Base-by-base conservation (phyloP, 1,140 invertebrate genomes). In the Bombus vancouverensis region DNA sequence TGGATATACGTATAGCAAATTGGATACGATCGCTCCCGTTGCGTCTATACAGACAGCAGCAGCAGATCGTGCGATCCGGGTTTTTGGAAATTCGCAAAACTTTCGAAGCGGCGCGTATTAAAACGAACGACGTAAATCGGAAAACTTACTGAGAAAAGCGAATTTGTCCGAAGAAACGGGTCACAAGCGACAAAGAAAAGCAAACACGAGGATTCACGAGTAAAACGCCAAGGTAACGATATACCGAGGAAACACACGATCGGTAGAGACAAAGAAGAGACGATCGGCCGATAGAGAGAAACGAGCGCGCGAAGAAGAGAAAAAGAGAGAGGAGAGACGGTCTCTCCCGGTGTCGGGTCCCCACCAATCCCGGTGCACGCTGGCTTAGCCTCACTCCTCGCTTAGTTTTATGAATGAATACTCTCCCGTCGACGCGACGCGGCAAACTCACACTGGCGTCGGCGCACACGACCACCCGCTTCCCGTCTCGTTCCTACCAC, bases 381-480 rank as follows among this genome's bases (percentile, higher is more conserved):
- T 89, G 87, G 91, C 89, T 90, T 85, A 84, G 85, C 72, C 88
- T 93, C 93, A 72, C 89, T 91, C 82, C 80, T 86, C 90, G 85
- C 71, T 91, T 68, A 88, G 90, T 93, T 95, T 95, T 93, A 95
- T 95, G 94, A 95, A 95, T 95, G 94, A 94, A 94, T 93, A 93
- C 93, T 91, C 93, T 93, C 92, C 91, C 87, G 86, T 90, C 81
- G 89, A 88, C 88, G 88, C 88, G 77, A 88, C 88, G 88, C 88
- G 77, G 89, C 70, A 77, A 68, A 90, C 88, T 81, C 77, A 75
- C 82, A 82, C 85, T 88, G 71, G 75, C 66, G 88, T 72, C 82
- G 72, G 74, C 85, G 88, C 90, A 71, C 87, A 83, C 88, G 79
- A 76, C 84, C 37, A 34, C 9, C 66, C 62, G 47, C 85, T 47